Base-by-base conservation (phyloP, 2,113 vertebrate species). In the Nibea coibor region DNA sequence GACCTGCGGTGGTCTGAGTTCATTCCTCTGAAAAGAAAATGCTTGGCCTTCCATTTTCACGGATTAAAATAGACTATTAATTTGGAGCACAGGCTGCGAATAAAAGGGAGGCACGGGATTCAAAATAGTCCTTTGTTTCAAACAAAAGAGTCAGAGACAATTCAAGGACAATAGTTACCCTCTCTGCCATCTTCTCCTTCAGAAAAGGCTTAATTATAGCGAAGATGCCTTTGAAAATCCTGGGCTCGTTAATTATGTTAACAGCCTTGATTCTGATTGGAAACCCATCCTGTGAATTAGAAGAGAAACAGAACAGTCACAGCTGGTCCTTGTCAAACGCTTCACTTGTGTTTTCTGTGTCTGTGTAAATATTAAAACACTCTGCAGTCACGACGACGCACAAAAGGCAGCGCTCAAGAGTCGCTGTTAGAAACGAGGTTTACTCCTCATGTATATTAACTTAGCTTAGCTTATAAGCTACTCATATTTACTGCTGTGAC, bases 151-250 rank as follows among this genome's bases (percentile, higher is more conserved):
- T 11, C 51, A 24, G 15, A 84, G 26, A 82, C 8, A 43, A 79
- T 20, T 50, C 9, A 75, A 72, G 62, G 78, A 68, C 42, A 65
- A 79, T 79, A 92, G 94, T 97, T 95, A 99, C 98, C 96, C 98
- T 95, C 82, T 98, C 97, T 59, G 97, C 97, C 90, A 99, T 98
- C 93, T 99, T 99, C 92, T 99, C 98, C 93, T 99, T 99, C 90
- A 99, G 93, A 92, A 99, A 99, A 28, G 98, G 98, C 84, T 98
- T 99, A 87, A 99, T 97, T 88, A 99, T 97, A 63, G 98, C 98
- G 93, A 99, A 99, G 91, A 99, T 98, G 81, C 97, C 98, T 94
- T 99, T 99, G 93, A 99, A 99, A 90, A 99, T 99, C 74, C 96
- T 95, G 35, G 98, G 98, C 84, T 99, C 98, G 51, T 99, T 99